Base-by-base conservation (phyloP, 2,113 vertebrate species). In the Strix uralensis region DNA sequence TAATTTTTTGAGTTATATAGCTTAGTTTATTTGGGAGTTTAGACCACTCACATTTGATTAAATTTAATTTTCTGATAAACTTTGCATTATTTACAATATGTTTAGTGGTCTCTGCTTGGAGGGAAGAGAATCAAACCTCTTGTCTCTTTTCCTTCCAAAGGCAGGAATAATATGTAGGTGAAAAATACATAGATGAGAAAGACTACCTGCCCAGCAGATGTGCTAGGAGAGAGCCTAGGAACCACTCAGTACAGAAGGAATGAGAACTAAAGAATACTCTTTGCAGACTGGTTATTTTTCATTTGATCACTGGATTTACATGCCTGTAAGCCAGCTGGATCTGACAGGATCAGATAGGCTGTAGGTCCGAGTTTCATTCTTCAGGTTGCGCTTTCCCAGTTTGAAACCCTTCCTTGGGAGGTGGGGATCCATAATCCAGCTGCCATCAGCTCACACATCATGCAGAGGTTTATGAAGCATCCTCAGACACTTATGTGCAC, bases 401-500 rank as follows among this genome's bases (percentile, higher is more conserved):
- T 12, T 49, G 51, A 88, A 80, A 57, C 81, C 22, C 42, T 51
- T 67, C 49, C 34, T 81, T 15, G 7, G 21, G 61, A 81, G 36
- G 36, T 0, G 0, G 69, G 34, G 54, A 67, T 63, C 44, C 49
- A 21, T 23, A 47, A 40, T 86, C 59, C 38, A 63, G 21, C 20
- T 52, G 54, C 40, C 42, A 46, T 36, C 59, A 72, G 19, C 30
- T 78, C 81, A 55, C 36, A 78, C 54, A 40, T 71, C 13, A 49
- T 71, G 65, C 18, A 17, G n/a, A 63, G 71, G 62, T 52, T 86
- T 86, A 57, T 61, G 25, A 71, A 61, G 40, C 27, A 65, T 79
- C 27, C 57, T 44, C 17, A 78, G 65, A 32, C 0, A 3, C 21
- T 81, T 78, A 61, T 18, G 58, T 44, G 25, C 0, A 1, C 71